Evolutionary conservation across 2,888 invertebrate genomes (phyloP).

Genomic region (Noctua fimbriata): DNA sequence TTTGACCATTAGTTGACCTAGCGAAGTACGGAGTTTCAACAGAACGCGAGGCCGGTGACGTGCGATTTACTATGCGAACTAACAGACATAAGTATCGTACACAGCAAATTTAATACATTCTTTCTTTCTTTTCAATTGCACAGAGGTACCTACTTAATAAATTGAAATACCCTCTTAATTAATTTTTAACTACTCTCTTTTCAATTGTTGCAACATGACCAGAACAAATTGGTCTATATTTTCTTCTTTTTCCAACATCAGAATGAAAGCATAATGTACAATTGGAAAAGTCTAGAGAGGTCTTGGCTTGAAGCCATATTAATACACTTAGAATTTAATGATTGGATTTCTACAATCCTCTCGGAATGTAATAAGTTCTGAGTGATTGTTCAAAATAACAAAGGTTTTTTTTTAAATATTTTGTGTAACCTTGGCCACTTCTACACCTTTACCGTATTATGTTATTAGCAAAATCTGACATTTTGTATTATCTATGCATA

Average conservation of each 20-base stretch:
- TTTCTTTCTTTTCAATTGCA: not conserved
- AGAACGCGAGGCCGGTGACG: not conserved
- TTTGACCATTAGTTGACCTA: not conserved
- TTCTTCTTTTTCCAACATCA: not conserved
- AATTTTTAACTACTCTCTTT: not conserved
- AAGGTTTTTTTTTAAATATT: not conserved
- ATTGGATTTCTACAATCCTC: slow-evolving; percentile 1
- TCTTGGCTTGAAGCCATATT: slow-evolving; percentile 29
- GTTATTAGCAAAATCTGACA: not conserved
- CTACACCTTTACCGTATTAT: not conserved
- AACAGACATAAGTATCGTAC: not conserved
- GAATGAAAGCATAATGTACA: slow-evolving; percentile 9
- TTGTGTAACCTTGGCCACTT: too few species aligned
- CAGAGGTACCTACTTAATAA: not conserved
- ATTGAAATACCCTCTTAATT: not conserved
- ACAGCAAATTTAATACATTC: not conserved
- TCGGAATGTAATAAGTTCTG: not conserved
- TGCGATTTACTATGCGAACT: not conserved
- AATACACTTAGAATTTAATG: slow-evolving; percentile 1
- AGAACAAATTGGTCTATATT: not conserved
- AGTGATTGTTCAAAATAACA: not conserved
- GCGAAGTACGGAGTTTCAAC: not conserved
- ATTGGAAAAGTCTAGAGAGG: slow-evolving; percentile 3
- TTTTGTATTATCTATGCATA: not conserved
- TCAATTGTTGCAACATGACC: not conserved